Conservation (phyloP, 2,888 invertebrate genomes). For the Campoplex nolae region DNA sequence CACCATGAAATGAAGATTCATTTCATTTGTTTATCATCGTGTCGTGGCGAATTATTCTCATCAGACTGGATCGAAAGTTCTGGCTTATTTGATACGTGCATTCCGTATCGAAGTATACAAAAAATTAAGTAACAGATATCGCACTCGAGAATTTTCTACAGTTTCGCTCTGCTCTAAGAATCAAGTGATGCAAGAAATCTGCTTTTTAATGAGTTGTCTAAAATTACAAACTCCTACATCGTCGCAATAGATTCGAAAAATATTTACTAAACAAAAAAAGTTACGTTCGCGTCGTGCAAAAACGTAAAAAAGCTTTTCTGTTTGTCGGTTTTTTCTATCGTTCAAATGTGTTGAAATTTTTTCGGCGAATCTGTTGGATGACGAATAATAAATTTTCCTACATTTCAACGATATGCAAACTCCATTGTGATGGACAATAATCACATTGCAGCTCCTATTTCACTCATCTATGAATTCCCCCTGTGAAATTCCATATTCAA, state of each 20-base stretch:
- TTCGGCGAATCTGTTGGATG: background rate
- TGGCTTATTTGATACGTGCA: slow-evolving; percentile 7
- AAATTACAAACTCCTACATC: no score
- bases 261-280: background rate
- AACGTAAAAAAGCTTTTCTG: background rate
- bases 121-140: background rate
- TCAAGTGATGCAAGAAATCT: background rate
- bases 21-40: slow-evolving; percentile 11
- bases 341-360: background rate
- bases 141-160: background rate
- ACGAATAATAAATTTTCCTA: background rate
- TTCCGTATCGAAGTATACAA: background rate
- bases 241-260: no score
- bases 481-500: background rate
- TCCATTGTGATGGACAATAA: background rate
- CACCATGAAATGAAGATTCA: slow-evolving; percentile 11
- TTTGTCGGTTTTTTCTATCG: background rate
- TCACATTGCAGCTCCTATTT: background rate
- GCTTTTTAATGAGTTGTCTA: no score
- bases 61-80: slow-evolving; percentile 16
- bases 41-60: slow-evolving; percentile 1
- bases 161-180: background rate
- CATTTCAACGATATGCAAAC: background rate
- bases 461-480: background rate
- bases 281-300: background rate